Evolutionary conservation across 2,797 vertebrate genomes (phyloP).

Genomic region (Pseudochirops corinnae): DNA sequence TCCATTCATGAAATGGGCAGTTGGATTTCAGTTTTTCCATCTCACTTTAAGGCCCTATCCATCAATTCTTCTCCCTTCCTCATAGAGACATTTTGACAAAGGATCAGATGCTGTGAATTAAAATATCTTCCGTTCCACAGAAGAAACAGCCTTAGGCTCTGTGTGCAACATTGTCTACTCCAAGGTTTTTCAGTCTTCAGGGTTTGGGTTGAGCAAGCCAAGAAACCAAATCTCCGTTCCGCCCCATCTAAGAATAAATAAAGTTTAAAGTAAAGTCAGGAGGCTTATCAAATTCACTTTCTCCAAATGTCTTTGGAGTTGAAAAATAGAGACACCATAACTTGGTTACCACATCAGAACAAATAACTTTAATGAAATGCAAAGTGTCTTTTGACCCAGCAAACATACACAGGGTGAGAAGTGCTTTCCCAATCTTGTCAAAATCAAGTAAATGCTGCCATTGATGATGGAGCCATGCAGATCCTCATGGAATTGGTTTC

Average conservation of each 20-base stretch:
- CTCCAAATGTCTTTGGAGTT: conserved; percentile 12
- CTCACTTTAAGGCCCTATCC: background rate
- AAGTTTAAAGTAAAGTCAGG: conserved; percentile 24
- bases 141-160: conserved; percentile 17
- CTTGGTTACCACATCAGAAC: conserved; percentile 53
- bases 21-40: background rate
- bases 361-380: conserved; percentile 10
- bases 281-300: conserved; percentile 23
- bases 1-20: background rate
- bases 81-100: background rate
- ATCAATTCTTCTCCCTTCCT: background rate
- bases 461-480: conserved; percentile 3
- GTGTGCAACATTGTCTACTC: background rate
- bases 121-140: background rate
- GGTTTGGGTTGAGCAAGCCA: conserved; percentile 25
- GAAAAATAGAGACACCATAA: conserved; percentile 31
- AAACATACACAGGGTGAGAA: conserved; percentile 4
- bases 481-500: background rate
- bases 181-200: conserved; percentile 39
- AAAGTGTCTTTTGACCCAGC: conserved; percentile 18
- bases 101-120: conserved; percentile 2
- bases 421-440: background rate
- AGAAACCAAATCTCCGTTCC: conserved; percentile 37
- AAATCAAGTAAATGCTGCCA: background rate
- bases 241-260: conserved; percentile 54